phyloP scores from a whole-genome alignment of 2,888 invertebrate species.

The Vanessa cardui region DNA sequence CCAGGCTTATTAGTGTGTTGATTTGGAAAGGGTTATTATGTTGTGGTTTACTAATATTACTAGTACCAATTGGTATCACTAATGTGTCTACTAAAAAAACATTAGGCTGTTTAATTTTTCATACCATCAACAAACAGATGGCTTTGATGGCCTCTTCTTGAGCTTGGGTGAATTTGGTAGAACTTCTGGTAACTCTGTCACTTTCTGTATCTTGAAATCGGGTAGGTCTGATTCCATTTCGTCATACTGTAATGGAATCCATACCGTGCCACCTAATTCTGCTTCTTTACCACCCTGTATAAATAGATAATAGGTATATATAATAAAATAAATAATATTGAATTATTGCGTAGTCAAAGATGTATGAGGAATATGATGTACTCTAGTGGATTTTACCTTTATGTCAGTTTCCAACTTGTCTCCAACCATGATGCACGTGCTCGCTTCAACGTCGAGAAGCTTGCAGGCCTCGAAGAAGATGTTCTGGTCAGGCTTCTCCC shows the following conservation, averaged over 20 bases:
- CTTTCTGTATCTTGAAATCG: slow-evolving; percentile 85
- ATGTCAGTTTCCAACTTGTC: slow-evolving; percentile 95
- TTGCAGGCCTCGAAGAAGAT: slow-evolving; percentile 93
- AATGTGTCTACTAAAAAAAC: neutral
- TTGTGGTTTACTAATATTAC: neutral
- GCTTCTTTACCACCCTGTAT: slow-evolving; percentile 89
- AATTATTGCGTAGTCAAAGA: neutral
- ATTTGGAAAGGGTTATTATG: neutral
- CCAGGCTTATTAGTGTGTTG: neutral
- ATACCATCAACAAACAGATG: slow-evolving; percentile 49
- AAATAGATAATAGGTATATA: neutral
- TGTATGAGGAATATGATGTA: neutral
- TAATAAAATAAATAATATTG: slow-evolving; percentile 1
- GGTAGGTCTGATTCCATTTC: slow-evolving; percentile 81
- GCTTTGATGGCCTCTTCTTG: slow-evolving; percentile 58
- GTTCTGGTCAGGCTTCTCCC: slow-evolving; percentile 92
- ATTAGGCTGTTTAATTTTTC: slow-evolving; percentile 18
- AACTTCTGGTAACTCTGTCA: slow-evolving; percentile 84
- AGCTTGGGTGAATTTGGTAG: slow-evolving; percentile 81
- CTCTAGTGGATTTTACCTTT: slow-evolving; percentile 67
- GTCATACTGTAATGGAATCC: slow-evolving; percentile 86
- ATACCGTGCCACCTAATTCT: slow-evolving; percentile 89
- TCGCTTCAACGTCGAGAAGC: slow-evolving; percentile 87
- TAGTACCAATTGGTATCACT: slow-evolving; percentile 4
- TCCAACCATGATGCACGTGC: slow-evolving; percentile 92